Evolutionary conservation across 2,113 vertebrate genomes (phyloP).

Genomic region (Oncorhynchus gorbuscha): DNA sequence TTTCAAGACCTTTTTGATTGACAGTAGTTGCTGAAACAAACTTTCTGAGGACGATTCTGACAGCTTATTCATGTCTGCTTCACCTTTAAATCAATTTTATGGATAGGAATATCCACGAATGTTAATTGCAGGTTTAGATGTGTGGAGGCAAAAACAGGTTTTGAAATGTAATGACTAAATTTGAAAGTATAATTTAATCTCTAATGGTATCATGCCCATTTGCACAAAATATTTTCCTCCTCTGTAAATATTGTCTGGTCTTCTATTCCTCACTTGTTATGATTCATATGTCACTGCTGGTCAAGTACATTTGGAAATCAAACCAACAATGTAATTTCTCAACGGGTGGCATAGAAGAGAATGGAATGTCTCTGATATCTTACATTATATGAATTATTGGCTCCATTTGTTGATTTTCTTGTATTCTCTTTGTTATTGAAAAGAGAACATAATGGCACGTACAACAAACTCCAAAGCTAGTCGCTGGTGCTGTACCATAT

Average conservation of each 20-base stretch:
- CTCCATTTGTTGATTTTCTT: slow-evolving; percentile 1
- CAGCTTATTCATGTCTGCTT: background rate
- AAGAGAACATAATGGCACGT: too few species aligned
- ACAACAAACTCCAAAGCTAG: background rate
- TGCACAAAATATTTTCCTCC: slow-evolving; percentile 24
- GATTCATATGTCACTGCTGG: background rate
- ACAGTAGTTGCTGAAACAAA: too few species aligned
- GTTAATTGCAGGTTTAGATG: slow-evolving; percentile 61
- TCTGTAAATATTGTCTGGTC: background rate
- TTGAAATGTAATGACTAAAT: slow-evolving; percentile 37
- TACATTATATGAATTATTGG: background rate
- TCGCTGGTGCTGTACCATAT: background rate
- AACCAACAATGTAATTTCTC: slow-evolving; percentile 50
- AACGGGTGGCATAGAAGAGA: slow-evolving; percentile 60
- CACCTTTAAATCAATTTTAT: too few species aligned
- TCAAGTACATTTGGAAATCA: slow-evolving; percentile 26
- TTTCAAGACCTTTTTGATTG: too few species aligned
- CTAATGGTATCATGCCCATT: slow-evolving; percentile 9
- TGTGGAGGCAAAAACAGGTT: slow-evolving; percentile 41
- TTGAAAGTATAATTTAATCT: slow-evolving; percentile 48
- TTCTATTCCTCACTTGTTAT: background rate
- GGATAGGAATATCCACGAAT: slow-evolving; percentile 14
- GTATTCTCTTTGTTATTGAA: background rate
- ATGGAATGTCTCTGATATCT: background rate
- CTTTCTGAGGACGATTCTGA: background rate